Percentiles rank a stretch among this genome's conserved stretches.
Conservation (phyloP, 2,797 vertebrate species). For the Huso huso region DNA sequence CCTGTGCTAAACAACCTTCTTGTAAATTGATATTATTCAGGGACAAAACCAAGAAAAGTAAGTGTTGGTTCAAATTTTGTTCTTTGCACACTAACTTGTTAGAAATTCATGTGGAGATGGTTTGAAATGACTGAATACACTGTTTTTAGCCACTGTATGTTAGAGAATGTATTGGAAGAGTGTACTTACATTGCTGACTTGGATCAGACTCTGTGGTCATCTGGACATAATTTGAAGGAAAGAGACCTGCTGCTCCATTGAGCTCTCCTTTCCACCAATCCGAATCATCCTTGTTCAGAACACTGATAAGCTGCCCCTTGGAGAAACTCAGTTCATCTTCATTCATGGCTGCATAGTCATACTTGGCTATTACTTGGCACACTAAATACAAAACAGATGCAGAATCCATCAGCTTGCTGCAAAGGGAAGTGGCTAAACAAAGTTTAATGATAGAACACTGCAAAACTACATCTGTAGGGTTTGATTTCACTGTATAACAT, state of each 20-base stretch:
- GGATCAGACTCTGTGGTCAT: conserved; percentile 93
- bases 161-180: not conserved
- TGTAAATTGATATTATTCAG: too few species aligned
- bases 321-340: conserved; percentile 90
- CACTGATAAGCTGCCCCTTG: conserved; percentile 85
- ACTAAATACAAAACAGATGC: conserved; percentile 44
- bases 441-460: too few species aligned
- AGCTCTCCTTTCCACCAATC: conserved; percentile 96
- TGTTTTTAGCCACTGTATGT: not conserved
- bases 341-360: conserved; percentile 84
- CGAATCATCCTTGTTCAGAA: conserved; percentile 82
- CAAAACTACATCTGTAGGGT: too few species aligned
- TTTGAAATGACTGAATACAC: too few species aligned
- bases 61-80: too few species aligned
- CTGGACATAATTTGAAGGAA: conserved; percentile 94
- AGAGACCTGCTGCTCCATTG: conserved; percentile 75
- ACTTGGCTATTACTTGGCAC: conserved; percentile 93
- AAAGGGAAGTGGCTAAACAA: too few species aligned
- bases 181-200: conserved; percentile 91
- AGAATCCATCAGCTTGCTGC: not conserved
- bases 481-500: too few species aligned
- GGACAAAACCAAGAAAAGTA: too few species aligned
- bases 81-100: too few species aligned
- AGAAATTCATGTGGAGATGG: too few species aligned
- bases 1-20: too few species aligned